Base-by-base conservation (phyloP, 2,797 vertebrate species). In the Pteropus rufus region DNA sequence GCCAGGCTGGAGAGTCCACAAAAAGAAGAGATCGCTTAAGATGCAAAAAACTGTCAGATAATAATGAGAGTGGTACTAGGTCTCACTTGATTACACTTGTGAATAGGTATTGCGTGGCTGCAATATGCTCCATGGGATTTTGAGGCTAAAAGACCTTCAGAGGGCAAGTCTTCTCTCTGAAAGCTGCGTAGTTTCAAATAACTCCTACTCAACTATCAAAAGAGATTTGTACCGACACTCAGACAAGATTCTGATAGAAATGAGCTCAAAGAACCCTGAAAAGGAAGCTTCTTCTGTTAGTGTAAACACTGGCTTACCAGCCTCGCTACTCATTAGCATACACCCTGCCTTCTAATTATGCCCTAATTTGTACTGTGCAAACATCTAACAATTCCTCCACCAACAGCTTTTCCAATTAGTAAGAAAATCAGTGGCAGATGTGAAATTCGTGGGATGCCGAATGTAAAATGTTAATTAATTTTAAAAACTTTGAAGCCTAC, bases 331-430 rank as follows among this genome's bases (percentile, higher is more conserved):
- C 52, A 49, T 82, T 87, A 93, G 26, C 58, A 39, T 62, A 73
- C 36, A 52, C n/a, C 18, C 95, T 46, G 82, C 83, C 89, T 96
- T 91, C 91, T 95, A 96, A 96, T 98, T 90, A 85, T 36, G 80
- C 87, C 92, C 72, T 96, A 82, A 84, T 98, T 93, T 87, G 91
- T 89, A 29, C 89, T 79, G 72, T 90, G 94, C 70, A 94, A 87
- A 94, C 89, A 95, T 93, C 82, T 54, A 93, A 89, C 29, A 75
- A 70, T 67, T 83, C 88, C 67, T 88, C 93, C 52, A 82, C 79
- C 89, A 92, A 80, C 90, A 95, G 95, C 69, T 76, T 93, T 91
- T 91, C 92, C 90, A 95, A 95, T 97, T 95, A 97, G 85, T 76
- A 44, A 90, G 92, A 95, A 92, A 97, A 87, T 81, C 89, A 56